These are phyloP conservation scores for Caenorhabditis brenneri DNA, from an alignment of 1,140 invertebrate species.

Conservation along the genomic window DNA sequence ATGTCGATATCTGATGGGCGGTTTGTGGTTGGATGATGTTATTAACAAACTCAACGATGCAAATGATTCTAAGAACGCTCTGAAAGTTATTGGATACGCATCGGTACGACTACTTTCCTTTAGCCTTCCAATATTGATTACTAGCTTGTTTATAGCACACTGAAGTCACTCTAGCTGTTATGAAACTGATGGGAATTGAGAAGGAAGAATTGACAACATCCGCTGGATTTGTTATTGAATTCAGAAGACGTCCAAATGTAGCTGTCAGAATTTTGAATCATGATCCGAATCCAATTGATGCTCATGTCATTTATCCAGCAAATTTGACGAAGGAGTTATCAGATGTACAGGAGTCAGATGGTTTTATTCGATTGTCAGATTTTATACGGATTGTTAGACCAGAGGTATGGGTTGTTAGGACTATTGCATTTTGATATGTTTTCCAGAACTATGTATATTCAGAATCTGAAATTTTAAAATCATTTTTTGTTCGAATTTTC, in stretches of 20 bases:
- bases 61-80: not conserved
- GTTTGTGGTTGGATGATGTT: slow-evolving; percentile 56
- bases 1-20: slow-evolving; percentile 57
- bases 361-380: not conserved
- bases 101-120: slow-evolving; percentile 29
- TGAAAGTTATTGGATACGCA: slow-evolving; percentile 53
- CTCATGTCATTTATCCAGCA: slow-evolving; percentile 57
- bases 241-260: slow-evolving; percentile 28
- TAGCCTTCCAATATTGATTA: not conserved
- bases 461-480: too few relatives aligned
- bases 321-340: not conserved
- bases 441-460: too few relatives aligned
- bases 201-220: slow-evolving; percentile 58
- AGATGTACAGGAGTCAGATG: slow-evolving; percentile 7
- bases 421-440: too few relatives aligned
- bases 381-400: slow-evolving; percentile 1
- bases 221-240: slow-evolving; percentile 59
- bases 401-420: not conserved
- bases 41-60: slow-evolving; percentile 30
- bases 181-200: slow-evolving; percentile 57
- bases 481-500: too few relatives aligned
- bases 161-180: slow-evolving; percentile 58
- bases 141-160: slow-evolving; percentile 58
- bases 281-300: slow-evolving; percentile 58
- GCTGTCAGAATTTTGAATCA: slow-evolving; percentile 52